Evolutionary conservation across 2,888 invertebrate species (phyloP).

Genomic region (Lumbricus terrestris): DNA sequence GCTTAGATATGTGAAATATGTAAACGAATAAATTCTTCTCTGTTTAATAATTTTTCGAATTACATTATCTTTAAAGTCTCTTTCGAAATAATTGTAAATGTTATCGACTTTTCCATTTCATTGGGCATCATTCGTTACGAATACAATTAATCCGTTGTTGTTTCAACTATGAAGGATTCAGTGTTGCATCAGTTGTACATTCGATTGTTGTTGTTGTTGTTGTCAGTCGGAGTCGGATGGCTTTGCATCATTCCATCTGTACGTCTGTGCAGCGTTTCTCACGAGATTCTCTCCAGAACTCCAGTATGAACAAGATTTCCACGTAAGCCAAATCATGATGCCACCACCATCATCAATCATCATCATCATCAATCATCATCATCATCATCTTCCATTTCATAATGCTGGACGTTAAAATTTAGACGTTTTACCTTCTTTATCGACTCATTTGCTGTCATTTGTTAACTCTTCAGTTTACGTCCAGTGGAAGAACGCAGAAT

Average conservation of each 20-base stretch:
- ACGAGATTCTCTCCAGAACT: constrained; percentile 88
- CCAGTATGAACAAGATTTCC: constrained; percentile 86
- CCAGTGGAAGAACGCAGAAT: neutral
- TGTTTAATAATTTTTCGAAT: neutral
- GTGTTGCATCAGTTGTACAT: neutral
- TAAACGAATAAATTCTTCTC: neutral
- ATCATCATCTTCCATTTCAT: neutral
- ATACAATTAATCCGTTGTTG: too few relatives aligned
- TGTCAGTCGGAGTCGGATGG: constrained; percentile 74
- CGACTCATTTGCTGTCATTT: neutral
- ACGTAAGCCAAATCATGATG: constrained; percentile 56
- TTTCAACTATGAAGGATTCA: neutral
- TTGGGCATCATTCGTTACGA: neutral
- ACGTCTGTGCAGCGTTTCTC: constrained; percentile 98
- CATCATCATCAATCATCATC: too few relatives aligned
- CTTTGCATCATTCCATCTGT: constrained; percentile 94
- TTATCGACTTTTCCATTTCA: neutral
- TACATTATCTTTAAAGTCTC: neutral
- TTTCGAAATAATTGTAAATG: neutral
- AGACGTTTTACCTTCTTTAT: neutral
- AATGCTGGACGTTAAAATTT: neutral
- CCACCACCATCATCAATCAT: neutral
- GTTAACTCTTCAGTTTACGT: neutral
- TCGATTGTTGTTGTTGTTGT: constrained; percentile 22
- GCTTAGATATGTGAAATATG: too few relatives aligned